Evolutionary conservation across 1,140 invertebrate species (phyloP), one percentile per base, ranked within the genome.

Genomic region (Apis dorsata): DNA sequence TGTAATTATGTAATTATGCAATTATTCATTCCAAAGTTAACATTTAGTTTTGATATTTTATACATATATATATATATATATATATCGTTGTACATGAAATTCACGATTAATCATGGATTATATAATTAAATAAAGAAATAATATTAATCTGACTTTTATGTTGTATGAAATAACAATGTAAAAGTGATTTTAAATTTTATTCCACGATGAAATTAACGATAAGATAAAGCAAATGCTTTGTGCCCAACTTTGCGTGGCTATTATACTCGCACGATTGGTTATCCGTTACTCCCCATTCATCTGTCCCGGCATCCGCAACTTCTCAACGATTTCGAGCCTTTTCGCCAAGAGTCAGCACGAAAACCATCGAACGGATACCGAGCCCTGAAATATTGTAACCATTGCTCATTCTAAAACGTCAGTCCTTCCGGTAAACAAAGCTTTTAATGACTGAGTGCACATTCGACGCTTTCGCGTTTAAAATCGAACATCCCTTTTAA

Each of bases 191-290:
- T 19, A 4, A 51, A 3, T 63, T 62, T 75, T 28, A 24, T 15
- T 24, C 53, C 11, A 1, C 7, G 24, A 12, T 21, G 21, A 55
- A 72, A 75, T 63, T 62, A 28, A 55, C 9, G 10, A 11, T 9
- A 3, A 12, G 12, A 15, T 63, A 80, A 84, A 77, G 63, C 85
- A 87, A 65, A 90, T 89, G 86, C 76, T 85, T 24, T 89, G 75
- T 53, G 49, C 73, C 70, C 82, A 90, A 88, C 85, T 90, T 90
- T 86, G 84, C 88, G 84, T 84, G 75, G 75, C 81, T 85, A 90
- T 90, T 90, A 90, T 89, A 85, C 71, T 80, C 88, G 75, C 86
- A 89, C 88, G 85, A 90, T 88, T 90, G 86, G 79, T 82, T 90
- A 81, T 81, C 77, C 69, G 83, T 89, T 89, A 86, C 84, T 86